phyloP scores from a whole-genome alignment of 1,140 invertebrate species.

The Drosophila chauvacae region DNA sequence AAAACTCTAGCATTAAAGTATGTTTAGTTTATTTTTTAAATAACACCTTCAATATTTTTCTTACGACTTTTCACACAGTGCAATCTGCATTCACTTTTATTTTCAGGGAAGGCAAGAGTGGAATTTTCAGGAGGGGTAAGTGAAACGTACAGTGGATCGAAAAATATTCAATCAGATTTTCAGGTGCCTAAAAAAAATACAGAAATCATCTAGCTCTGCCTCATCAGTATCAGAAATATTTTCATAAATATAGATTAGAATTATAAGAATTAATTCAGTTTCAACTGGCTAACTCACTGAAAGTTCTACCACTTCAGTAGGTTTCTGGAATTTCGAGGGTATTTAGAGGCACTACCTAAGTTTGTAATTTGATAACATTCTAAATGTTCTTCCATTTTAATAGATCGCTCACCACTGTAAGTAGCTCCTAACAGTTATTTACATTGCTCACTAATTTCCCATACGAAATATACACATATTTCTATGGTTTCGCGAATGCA shows the following conservation, averaged over 20 bases:
- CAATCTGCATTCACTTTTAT: neutral
- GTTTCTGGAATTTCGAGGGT: too few species aligned
- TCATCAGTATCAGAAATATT: neutral
- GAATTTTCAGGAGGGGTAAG: conserved; percentile 2
- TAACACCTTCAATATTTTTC: neutral
- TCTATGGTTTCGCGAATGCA: conserved; percentile 59
- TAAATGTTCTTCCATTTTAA: neutral
- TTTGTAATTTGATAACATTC: neutral
- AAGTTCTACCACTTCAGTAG: too few species aligned
- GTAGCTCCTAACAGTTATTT: conserved; percentile 80
- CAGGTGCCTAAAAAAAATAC: too few species aligned
- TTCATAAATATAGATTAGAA: neutral
- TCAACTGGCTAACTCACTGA: neutral
- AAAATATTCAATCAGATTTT: neutral
- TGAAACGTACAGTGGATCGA: neutral
- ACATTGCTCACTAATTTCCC: conserved; percentile 77
- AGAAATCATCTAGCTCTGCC: neutral
- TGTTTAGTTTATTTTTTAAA: too few species aligned
- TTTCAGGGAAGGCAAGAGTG: neutral
- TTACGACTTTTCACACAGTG: neutral
- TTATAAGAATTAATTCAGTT: neutral
- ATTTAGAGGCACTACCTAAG: neutral
- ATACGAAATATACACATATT: conserved; percentile 51
- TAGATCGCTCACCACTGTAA: conserved; percentile 17
- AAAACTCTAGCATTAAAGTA: too few species aligned